Evolutionary conservation across 2,797 vertebrate genomes (phyloP).

Genomic region (Crax fasciolata): DNA sequence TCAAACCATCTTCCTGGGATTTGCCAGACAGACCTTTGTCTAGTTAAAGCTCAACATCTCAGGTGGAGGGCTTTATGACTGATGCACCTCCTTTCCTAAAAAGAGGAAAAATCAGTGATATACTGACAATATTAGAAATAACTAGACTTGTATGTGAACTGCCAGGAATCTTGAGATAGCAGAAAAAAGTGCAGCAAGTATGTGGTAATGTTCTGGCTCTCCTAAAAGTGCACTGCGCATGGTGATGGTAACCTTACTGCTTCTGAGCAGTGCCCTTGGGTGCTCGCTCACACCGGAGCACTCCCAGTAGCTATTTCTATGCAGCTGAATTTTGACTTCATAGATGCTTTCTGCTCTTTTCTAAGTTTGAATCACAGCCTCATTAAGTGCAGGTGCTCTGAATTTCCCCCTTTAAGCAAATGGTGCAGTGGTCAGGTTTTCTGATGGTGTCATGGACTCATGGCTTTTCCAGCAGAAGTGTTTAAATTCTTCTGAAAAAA

Average conservation of each 20-base stretch:
- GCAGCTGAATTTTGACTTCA: not conserved
- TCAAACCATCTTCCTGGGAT: not conserved
- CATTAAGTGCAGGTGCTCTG: not conserved
- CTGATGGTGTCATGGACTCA: not conserved
- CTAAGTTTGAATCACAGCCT: not conserved
- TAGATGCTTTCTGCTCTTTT: not conserved
- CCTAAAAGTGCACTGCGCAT: not conserved
- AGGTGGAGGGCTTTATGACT: not conserved
- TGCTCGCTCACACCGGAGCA: not conserved
- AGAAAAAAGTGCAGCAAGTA: not conserved
- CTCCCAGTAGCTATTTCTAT: not conserved
- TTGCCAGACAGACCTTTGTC: not conserved
- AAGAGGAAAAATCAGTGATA: not conserved
- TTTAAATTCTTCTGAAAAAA: not conserved
- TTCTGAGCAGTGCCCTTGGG: not conserved
- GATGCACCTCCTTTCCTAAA: not conserved
- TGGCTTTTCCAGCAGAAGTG: not conserved
- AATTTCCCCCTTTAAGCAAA: not conserved
- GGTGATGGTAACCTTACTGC: not conserved
- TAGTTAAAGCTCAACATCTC: not conserved
- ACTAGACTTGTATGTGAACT: not conserved
- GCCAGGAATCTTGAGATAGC: rapidly evolving
- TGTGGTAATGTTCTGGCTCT: not conserved
- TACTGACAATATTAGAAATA: not conserved
- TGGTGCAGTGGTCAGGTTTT: not conserved